A percentile compares a stretch with the other conserved stretches of the same genome.
These are phyloP conservation scores for Holothuria glaberrima DNA, from an alignment of 35 echinoderm and acorn worm genomes.

Conservation along the genomic window DNA sequence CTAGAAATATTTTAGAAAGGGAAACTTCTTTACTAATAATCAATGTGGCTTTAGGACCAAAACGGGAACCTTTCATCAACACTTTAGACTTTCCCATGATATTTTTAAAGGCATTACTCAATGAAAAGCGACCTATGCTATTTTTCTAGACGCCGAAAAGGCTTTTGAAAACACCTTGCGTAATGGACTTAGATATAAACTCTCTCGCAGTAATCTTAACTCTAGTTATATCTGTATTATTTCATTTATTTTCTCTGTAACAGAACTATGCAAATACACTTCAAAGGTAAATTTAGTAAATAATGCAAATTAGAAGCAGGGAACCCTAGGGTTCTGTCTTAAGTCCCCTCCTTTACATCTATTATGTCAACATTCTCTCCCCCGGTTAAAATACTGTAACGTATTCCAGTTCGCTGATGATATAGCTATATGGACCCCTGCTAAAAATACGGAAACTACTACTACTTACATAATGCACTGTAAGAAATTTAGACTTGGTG, in stretches of 20 bases:
- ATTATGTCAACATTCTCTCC: not conserved
- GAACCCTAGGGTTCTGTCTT: constrained; percentile 16
- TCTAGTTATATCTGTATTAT: not conserved
- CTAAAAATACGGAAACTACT: not conserved
- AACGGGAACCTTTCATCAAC: not conserved
- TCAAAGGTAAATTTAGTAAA: not conserved
- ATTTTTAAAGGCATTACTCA: constrained; percentile 3
- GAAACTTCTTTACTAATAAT: not conserved
- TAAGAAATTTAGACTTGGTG: not conserved
- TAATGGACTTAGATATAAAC: constrained; percentile 28
- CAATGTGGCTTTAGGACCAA: constrained; percentile 22
- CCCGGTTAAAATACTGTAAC: not conserved
- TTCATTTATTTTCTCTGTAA: not conserved
- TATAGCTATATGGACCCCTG: not conserved
- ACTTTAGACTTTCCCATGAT: not conserved
- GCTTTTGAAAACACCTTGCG: constrained; percentile 30
- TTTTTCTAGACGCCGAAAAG: constrained; percentile 31
- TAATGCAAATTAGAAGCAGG: not conserved
- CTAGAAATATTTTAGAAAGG: not conserved
- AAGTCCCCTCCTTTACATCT: not conserved
- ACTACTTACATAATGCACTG: not conserved
- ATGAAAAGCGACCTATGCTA: not conserved
- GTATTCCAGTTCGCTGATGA: constrained; percentile 1
- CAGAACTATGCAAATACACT: too few relatives aligned
- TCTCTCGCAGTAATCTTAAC: too few relatives aligned